phyloP scores from a whole-genome alignment of 1,140 invertebrate species.

The Bicyclus anynana region DNA sequence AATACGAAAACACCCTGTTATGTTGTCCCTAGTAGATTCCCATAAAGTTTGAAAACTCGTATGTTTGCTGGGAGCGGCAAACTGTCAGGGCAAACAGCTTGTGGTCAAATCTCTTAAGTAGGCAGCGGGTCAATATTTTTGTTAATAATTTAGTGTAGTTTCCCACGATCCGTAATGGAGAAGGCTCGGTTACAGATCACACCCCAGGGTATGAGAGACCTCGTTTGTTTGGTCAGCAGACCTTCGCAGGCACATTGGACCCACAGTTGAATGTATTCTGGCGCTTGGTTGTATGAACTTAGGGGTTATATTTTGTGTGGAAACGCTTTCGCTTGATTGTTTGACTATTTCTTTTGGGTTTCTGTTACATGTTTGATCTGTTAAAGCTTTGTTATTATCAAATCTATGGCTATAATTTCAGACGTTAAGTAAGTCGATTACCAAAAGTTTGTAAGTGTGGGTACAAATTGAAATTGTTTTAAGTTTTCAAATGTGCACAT shows the following conservation, averaged over 20 bases:
- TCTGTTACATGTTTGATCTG: not conserved
- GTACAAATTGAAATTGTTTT: too few relatives aligned
- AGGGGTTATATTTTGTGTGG: not conserved
- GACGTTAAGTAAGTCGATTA: not conserved
- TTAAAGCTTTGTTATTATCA: not conserved
- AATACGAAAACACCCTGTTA: conserved; percentile 19
- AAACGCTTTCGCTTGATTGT: conserved; percentile 12
- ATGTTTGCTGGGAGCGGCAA: conserved; percentile 61
- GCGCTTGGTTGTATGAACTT: conserved; percentile 2
- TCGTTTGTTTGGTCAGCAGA: conserved; percentile 30
- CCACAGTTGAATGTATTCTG: conserved; percentile 4
- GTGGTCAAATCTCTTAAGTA: conserved; percentile 72
- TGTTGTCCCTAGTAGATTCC: conserved; percentile 36
- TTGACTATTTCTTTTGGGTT: not conserved
- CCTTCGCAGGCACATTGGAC: conserved; percentile 11
- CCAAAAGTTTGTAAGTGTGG: too few relatives aligned
- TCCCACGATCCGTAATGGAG: conserved; percentile 62
- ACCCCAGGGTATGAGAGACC: conserved; percentile 29
- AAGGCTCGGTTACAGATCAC: conserved; percentile 53
- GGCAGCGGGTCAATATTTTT: conserved; percentile 72
- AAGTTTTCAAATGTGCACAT: too few relatives aligned
- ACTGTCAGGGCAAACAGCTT: conserved; percentile 60
- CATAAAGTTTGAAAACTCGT: conserved; percentile 59
- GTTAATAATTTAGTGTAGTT: conserved; percentile 70
- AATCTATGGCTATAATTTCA: not conserved